Conservation (phyloP, 2,888 invertebrate genomes). For the Cistogaster globosa region DNA sequence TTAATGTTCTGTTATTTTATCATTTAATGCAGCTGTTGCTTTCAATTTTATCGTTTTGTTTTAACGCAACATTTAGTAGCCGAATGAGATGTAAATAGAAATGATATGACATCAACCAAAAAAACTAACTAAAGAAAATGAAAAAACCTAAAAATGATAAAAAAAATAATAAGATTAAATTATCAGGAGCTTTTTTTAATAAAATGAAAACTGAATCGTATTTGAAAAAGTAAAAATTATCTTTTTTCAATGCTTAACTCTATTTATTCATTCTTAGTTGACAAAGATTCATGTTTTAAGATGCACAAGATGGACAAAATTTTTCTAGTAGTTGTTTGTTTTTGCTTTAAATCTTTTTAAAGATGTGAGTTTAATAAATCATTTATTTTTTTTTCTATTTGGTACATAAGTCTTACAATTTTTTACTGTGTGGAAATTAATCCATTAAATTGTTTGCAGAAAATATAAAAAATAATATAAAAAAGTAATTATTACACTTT, state of each 20-base stretch:
- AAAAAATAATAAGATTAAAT: slow-evolving; percentile 27
- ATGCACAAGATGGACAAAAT: too few species aligned
- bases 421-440: too few species aligned
- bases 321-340: background rate
- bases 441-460: too few species aligned
- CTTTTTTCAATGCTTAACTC: background rate
- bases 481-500: slow-evolving; percentile 37
- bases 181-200: slow-evolving; percentile 9
- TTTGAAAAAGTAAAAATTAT: background rate
- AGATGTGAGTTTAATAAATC: too few species aligned
- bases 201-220: slow-evolving; percentile 1
- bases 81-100: slow-evolving; percentile 81
- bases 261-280: background rate
- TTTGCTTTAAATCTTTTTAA: background rate
- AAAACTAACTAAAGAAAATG: slow-evolving; percentile 15
- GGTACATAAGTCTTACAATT: too few species aligned
- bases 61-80: slow-evolving; percentile 81
- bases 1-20: slow-evolving; percentile 1
- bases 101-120: slow-evolving; percentile 71
- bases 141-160: background rate
- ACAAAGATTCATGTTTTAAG: background rate
- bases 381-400: too few species aligned
- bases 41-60: slow-evolving; percentile 70
- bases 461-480: background rate
- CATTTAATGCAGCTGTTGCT: slow-evolving; percentile 50